Conservation (phyloP, 2,888 invertebrate species). For the Agapostemon virescens region DNA sequence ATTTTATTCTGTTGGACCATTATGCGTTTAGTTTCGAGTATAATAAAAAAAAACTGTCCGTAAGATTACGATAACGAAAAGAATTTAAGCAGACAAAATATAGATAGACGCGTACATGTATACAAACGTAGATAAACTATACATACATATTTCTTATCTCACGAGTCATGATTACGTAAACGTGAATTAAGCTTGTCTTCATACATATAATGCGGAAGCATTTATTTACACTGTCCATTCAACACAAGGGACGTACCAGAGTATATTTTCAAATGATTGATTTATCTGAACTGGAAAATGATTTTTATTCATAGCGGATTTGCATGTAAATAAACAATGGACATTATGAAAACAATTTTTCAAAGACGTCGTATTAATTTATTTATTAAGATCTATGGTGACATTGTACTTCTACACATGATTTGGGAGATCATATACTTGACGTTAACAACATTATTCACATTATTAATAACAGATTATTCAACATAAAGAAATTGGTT, state of each 20-base stretch:
- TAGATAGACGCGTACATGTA: background rate
- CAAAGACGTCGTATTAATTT: background rate
- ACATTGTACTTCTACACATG: background rate
- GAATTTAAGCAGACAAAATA: background rate
- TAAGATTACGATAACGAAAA: background rate
- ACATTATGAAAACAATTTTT: background rate
- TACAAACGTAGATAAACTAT: background rate
- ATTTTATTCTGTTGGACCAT: background rate
- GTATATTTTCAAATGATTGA: background rate
- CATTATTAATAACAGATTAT: no score
- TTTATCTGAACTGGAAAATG: background rate
- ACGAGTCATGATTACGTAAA: constrained; percentile 39
- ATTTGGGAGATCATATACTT: background rate
- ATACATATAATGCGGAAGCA: constrained; percentile 6
- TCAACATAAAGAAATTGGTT: background rate
- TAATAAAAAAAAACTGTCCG: background rate
- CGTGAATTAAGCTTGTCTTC: constrained; percentile 12
- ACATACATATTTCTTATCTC: constrained; percentile 19
- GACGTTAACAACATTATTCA: background rate
- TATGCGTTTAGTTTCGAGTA: background rate
- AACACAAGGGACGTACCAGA: background rate
- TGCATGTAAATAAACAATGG: background rate
- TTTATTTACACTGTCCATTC: background rate
- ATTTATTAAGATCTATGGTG: background rate
- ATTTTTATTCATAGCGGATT: background rate